Base-by-base conservation (phyloP, 1,140 invertebrate genomes). In the Homarus americanus region DNA sequence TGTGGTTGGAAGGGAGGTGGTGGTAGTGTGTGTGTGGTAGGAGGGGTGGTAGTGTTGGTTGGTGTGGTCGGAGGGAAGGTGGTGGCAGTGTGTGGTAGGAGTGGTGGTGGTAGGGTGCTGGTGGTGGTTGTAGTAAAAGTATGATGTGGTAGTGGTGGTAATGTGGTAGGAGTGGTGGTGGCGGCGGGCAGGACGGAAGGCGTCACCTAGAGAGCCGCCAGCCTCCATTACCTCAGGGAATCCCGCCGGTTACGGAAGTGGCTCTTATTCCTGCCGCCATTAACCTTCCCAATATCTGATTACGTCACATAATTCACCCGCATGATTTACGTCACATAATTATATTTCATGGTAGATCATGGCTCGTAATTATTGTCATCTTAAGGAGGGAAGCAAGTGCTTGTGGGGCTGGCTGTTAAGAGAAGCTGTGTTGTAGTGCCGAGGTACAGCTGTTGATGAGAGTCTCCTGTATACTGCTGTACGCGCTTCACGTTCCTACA, bases 191-290 rank as follows among this genome's bases (percentile, higher is more conserved):
- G 1, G 63, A n/a, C 5, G 63, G n/a, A 28, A 28, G 24, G 63
- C n/a, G 63, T 28, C n/a, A 32, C 12, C 63, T 20, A 32, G 28
- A 32, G 63, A 32, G 63, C 63, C n/a, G 63, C 63, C 63, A 24
- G 63, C 28, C 63, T 32, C 28, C 63, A 69, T 79, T 79, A 49
- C 76, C 15, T 15, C 76, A 44, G 76, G 76, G 76, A 79, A 44
- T 79, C 76, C 76, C 76, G 40, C 40, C 76, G 41, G 76, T 79
- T n/a, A 79, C 76, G 76, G 76, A 79, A 79, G 76, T 79, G 76
- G 40, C 76, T 79, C 76, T 44, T 79, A 79, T 79, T 79, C 76
- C 36, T 28, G 44, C 20, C 12, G 76, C 49, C 76, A 79, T 79
- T 79, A 79, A n/a, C 28, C 40, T 36, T 79, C 40, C 76, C 40